These are phyloP conservation scores for Chirona hameri DNA, from an alignment of 2,888 invertebrate genomes.

Conservation along the genomic window DNA sequence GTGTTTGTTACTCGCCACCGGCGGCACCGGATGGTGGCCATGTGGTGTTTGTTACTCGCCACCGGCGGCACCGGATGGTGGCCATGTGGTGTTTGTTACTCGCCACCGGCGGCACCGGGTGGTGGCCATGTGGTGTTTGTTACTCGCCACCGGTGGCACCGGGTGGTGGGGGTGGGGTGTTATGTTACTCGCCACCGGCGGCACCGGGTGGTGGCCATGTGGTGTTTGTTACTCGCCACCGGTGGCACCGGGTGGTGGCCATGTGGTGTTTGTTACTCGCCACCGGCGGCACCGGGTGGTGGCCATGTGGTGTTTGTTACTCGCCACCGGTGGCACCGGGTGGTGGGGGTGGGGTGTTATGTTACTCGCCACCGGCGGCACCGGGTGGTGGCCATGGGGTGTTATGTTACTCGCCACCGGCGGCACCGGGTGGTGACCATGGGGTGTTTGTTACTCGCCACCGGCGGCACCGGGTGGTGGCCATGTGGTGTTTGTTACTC, in stretches of 20 bases:
- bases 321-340: background rate
- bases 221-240: background rate
- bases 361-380: background rate
- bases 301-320: background rate
- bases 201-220: background rate
- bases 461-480: background rate
- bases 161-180: background rate
- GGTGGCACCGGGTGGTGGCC: background rate
- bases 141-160: background rate
- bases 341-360: background rate
- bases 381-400: background rate
- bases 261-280: background rate
- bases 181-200: background rate
- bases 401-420: background rate
- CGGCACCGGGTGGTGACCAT: background rate
- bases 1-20: background rate
- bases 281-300: background rate
- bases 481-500: background rate
- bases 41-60: background rate
- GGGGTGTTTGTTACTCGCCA: background rate
- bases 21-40: background rate
- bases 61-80: background rate
- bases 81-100: background rate
- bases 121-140: background rate
- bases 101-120: background rate